Percentiles rank a stretch among this genome's conserved stretches.
phyloP scores from a whole-genome alignment of 1,140 invertebrate species.

The Delia radicum region DNA sequence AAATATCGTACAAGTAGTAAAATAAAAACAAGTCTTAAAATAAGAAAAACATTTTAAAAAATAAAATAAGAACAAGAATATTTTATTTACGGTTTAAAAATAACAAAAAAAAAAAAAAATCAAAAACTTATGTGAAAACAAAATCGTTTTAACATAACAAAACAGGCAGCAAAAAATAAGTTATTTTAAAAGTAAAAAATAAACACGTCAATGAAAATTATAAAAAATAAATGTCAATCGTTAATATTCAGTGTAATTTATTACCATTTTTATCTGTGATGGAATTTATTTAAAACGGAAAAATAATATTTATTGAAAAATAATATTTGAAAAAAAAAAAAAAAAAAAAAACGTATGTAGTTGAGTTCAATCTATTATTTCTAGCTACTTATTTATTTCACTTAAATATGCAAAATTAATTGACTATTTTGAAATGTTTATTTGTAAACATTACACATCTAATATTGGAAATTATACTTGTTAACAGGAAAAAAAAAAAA shows the following conservation, averaged over 20 bases:
- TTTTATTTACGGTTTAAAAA: background rate
- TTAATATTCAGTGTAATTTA: background rate
- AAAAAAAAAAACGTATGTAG: background rate
- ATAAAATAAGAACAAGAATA: background rate
- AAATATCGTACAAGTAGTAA: background rate
- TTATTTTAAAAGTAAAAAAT: background rate
- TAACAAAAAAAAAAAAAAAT: background rate
- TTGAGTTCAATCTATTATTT: no score
- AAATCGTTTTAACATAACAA: background rate
- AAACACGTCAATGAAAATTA: background rate
- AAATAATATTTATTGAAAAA: background rate
- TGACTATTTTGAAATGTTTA: background rate
- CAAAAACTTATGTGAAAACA: background rate
- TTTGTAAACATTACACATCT: background rate
- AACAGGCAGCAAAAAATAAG: background rate
- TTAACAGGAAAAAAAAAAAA: background rate
- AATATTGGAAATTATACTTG: background rate
- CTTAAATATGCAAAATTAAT: conserved; percentile 1
- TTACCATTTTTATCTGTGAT: background rate
- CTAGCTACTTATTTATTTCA: no score
- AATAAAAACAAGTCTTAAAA: background rate
- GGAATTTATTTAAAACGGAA: background rate
- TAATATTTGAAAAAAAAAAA: background rate
- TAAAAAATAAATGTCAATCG: background rate
- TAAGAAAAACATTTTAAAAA: background rate